Evolutionary conservation across 2,113 vertebrate genomes (phyloP), one percentile per base, ranked within the genome.

Genomic region (Glaucidium brasilianum): DNA sequence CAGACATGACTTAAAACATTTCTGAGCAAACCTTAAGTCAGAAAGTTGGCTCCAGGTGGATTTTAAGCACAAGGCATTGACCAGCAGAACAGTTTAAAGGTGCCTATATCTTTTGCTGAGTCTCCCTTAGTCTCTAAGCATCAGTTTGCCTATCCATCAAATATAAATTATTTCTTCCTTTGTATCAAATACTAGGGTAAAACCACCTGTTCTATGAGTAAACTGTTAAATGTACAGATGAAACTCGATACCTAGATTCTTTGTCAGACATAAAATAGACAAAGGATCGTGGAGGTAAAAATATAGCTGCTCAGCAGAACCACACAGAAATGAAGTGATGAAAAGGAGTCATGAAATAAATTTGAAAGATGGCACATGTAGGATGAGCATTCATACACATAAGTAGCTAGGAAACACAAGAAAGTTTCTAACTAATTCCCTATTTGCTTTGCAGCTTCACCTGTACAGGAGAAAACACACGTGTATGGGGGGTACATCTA

Each of bases 401-500:
- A 34, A 43, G 25, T 26, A 17, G 12, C 43, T 37, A 21, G 34
- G 13, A 73, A 78, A 74, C 43, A 52, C 16, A 49, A 27, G n/a
- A 47, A 59, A 71, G 35, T 39, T 27, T 66, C 49, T 32, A 5
- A 29, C 47, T 47, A 39, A 75, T 50, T 86, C 14, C n/a, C 26
- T 19, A 0, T 39, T 71, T 37, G 50, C 27, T 79, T 55, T 37
- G 59, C 47, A 50, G 18, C n/a, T 63, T 66, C 30, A 5, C 8
- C 3, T 2, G n/a, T 11, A 14, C 21, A 29, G 23, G 26, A 74
- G 37, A 32, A 83, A 63, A 35, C 41, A 6, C 5, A 0, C 7
- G 1, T 45, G 3, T 10, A 2, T 1, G n/a, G 15, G 32, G 32
- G 26, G 1, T 5, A 35, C 30, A 52, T 12, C 41, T 23, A 5